These are phyloP conservation scores for Himalopsyche tibetana DNA, from an alignment of 2,888 invertebrate genomes.

Conservation along the genomic window DNA sequence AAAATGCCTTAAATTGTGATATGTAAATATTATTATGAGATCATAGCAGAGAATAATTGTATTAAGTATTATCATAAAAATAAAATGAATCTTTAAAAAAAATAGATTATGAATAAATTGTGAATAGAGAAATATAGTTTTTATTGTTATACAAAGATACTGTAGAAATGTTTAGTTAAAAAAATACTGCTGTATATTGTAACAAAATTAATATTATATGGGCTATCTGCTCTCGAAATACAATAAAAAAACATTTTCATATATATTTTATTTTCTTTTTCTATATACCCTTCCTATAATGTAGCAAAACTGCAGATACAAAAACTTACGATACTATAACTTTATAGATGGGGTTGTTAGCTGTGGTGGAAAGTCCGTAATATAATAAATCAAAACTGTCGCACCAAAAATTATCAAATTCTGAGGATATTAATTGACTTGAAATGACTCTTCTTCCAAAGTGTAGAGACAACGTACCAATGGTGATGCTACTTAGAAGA, in stretches of 20 bases:
- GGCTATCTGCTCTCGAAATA: conserved; percentile 28
- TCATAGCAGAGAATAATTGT: conserved; percentile 41
- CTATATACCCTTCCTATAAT: too few relatives aligned
- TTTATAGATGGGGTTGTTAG: too few relatives aligned
- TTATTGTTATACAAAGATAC: conserved; percentile 37
- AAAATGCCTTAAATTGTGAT: conserved; percentile 65
- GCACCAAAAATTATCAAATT: too few relatives aligned
- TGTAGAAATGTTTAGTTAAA: conserved; percentile 55
- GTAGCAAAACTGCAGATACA: too few relatives aligned
- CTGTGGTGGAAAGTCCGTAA: too few relatives aligned
- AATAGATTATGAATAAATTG: conserved; percentile 48
- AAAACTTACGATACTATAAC: too few relatives aligned
- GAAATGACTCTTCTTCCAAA: too few relatives aligned
- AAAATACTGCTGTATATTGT: conserved; percentile 37
- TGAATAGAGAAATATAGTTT: conserved; percentile 33
- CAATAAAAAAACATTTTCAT: conserved; percentile 16
- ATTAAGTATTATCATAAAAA: conserved; percentile 44
- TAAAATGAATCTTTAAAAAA: conserved; percentile 45
- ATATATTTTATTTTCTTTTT: not conserved
- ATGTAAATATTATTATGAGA: conserved; percentile 61
- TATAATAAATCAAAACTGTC: too few relatives aligned
- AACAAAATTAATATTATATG: not conserved
- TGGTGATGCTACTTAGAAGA: too few relatives aligned
- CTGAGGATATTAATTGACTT: too few relatives aligned
- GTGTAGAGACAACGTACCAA: too few relatives aligned